Evolutionary conservation across 2,113 vertebrate genomes (phyloP), one percentile per base, ranked within the genome.

Genomic region (Naja naja): DNA sequence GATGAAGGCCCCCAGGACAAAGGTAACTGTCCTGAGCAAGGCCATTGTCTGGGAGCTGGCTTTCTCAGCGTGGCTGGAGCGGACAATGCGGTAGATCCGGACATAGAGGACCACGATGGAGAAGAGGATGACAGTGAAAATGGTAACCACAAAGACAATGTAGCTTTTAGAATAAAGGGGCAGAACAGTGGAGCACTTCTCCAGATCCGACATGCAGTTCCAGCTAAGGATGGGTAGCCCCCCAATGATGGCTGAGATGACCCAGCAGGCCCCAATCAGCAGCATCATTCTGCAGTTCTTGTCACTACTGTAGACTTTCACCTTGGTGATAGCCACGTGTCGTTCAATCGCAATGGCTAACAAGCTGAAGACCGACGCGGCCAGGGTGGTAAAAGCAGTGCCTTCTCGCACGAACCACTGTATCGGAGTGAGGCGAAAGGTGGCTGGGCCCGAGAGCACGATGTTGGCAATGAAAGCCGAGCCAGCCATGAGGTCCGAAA

Each of bases 371-470:
- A 99, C 99, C 0, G 99, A 99, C 10, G 99, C 99, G 0, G 99
- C 97, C 93, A 99, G 93, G 0, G 99, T 98, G 89, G 99, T 99
- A 58, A 99, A 99, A 0, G 98, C 98, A 0, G 99, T 98, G 47
- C 99, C 99, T 90, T 99, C 99, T 0, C 99, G 95, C 22, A 99
- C 98, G 18, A 99, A 99, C 99, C 99, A 99, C 95, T 99, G 98
- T 58, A 99, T 96, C 0, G 99, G 99, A 0, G 96, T 96, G 93
- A 99, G 96, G 0, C 91, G 3, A 91, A 99, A 98, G 0, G 99
- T 99, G 93, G 91, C 95, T 0, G 96, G 69, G 0, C 99, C 99
- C 0, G 99, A 99, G 0, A 99, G 96, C 25, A 98, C 96, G 3
- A 98, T 98, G 93, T 99, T 99, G 95, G 96, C 98, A 45, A 99